These are phyloP conservation scores for Bellardia pandia DNA, from an alignment of 2,888 invertebrate genomes.

Conservation along the genomic window DNA sequence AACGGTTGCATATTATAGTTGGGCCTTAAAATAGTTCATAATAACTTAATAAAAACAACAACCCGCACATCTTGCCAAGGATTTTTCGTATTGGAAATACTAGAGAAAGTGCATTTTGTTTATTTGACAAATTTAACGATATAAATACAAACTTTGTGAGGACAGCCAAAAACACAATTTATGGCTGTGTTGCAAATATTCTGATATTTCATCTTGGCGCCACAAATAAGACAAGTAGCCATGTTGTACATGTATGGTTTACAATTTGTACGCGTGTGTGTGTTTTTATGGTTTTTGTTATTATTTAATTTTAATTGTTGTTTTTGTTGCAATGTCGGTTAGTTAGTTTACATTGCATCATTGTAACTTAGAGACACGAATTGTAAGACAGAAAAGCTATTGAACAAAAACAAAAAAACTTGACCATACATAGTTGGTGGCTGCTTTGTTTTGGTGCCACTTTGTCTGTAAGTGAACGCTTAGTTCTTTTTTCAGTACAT, in stretches of 20 bases:
- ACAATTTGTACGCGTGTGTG: not conserved
- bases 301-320: conserved; percentile 32
- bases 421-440: conserved; percentile 16
- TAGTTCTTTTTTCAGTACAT: not conserved
- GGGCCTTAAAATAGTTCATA: too few species aligned
- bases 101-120: too few species aligned
- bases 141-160: not conserved
- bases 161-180: conserved; percentile 24
- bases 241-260: not conserved
- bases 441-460: conserved; percentile 56
- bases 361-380: conserved; percentile 47
- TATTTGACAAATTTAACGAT: too few species aligned
- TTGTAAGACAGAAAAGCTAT: conserved; percentile 18
- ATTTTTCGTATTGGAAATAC: too few species aligned
- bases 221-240: conserved; percentile 10
- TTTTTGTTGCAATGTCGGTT: conserved; percentile 30
- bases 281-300: conserved; percentile 1
- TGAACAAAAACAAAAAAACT: conserved; percentile 15
- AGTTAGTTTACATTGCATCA: conserved; percentile 34
- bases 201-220: conserved; percentile 30
- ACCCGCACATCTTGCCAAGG: too few species aligned
- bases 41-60: too few species aligned
- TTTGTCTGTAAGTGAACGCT: conserved; percentile 50
- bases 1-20: too few species aligned
- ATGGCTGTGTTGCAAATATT: conserved; percentile 42